These are phyloP conservation scores for Montipora capitata DNA, from an alignment of 92 coral and sea anemone genomes.

Conservation along the genomic window DNA sequence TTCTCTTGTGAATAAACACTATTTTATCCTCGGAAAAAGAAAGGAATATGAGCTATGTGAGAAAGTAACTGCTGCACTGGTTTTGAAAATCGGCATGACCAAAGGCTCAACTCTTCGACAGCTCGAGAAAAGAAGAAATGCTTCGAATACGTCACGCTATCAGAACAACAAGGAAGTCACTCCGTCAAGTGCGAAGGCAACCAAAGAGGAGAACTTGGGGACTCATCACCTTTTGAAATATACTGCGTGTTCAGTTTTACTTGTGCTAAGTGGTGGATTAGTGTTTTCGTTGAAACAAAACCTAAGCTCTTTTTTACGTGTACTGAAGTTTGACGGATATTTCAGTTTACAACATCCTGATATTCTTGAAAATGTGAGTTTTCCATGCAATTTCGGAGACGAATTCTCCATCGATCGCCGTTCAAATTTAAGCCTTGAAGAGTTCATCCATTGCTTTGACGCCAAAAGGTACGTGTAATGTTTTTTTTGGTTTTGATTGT, in stretches of 20 bases:
- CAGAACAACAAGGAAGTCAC: neutral
- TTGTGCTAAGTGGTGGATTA: neutral
- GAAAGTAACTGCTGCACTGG: too few species aligned
- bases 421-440: constrained; percentile 81
- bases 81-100: neutral
- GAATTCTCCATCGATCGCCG: constrained; percentile 76
- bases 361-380: neutral
- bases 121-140: constrained; percentile 12
- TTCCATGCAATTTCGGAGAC: constrained; percentile 42
- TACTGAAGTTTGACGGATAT: neutral
- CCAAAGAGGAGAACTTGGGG: neutral
- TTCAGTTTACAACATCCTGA: neutral
- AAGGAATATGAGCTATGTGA: too few species aligned
- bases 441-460: constrained; percentile 85
- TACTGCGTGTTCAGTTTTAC: constrained; percentile 11
- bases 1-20: too few species aligned
- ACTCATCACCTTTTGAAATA: constrained; percentile 16
- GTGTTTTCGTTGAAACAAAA: neutral
- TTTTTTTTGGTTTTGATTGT: neutral
- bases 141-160: neutral
- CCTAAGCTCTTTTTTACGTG: neutral
- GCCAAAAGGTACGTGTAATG: constrained; percentile 76
- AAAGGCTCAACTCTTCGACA: constrained; percentile 33
- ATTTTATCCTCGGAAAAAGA: too few species aligned
- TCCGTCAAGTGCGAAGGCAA: neutral